phyloP scores from a whole-genome alignment of 1,140 invertebrate species.

The Batillaria attramentaria region DNA sequence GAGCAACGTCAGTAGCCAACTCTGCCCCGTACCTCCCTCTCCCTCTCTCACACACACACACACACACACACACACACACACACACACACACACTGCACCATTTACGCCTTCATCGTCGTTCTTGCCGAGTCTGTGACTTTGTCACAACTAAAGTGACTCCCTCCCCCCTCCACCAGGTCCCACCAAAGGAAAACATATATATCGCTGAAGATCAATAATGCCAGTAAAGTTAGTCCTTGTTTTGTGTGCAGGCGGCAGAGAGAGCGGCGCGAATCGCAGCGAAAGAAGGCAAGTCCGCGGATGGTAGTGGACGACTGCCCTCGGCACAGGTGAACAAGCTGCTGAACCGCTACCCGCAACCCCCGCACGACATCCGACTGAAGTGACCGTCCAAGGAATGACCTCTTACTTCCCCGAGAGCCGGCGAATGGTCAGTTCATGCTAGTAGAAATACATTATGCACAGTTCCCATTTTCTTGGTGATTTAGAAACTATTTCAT shows the following conservation, averaged over 20 bases:
- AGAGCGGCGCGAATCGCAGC: conserved; percentile 1
- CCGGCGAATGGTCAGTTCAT: no score
- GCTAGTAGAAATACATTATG: no score
- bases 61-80: not conserved
- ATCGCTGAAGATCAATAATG: no score
- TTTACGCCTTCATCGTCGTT: not conserved
- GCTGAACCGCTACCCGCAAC: conserved; percentile 32
- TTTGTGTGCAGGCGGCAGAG: conserved; percentile 28
- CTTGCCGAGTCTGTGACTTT: no score
- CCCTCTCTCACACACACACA: not conserved
- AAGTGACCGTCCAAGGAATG: no score
- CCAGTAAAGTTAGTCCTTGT: no score
- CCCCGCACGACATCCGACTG: not conserved
- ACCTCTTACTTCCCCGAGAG: no score
- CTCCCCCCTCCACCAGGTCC: no score
- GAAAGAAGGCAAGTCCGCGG: conserved; percentile 12
- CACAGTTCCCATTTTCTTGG: no score
- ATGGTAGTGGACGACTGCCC: not conserved
- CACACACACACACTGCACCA: not conserved
- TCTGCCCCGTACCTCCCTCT: not conserved
- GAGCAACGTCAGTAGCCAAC: not conserved
- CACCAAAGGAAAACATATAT: no score
- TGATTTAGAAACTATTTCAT: no score
- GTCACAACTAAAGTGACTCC: no score
- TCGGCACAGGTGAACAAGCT: conserved; percentile 33